phyloP scores from a whole-genome alignment of 2,888 invertebrate species.

The Biston betularia region DNA sequence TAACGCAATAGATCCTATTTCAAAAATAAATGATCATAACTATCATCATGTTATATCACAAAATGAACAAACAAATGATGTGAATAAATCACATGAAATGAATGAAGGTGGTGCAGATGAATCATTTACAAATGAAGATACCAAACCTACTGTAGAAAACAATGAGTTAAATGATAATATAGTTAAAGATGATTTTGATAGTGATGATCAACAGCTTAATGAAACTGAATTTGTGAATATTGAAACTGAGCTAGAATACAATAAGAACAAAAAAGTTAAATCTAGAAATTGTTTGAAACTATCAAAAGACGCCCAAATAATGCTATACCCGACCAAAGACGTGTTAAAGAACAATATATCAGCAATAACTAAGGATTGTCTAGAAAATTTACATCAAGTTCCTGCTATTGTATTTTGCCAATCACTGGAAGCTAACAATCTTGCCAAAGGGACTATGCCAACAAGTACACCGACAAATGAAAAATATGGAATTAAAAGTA shows the following conservation, averaged over 20 bases:
- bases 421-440: not conserved
- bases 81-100: not conserved
- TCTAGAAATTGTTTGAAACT: not conserved
- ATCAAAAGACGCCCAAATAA: conserved; percentile 3
- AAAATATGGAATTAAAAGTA: not conserved
- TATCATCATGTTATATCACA: not conserved
- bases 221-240: conserved; percentile 7
- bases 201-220: not conserved
- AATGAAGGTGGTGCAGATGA: not conserved
- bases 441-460: not conserved
- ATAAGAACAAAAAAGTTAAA: not conserved
- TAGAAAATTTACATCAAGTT: not conserved
- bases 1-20: not conserved
- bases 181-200: not conserved
- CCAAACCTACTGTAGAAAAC: not conserved
- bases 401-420: not conserved
- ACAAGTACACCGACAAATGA: not conserved
- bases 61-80: conserved; percentile 1
- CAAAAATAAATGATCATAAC: conserved; percentile 5
- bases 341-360: not conserved
- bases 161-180: not conserved
- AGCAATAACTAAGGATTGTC: not conserved
- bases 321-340: not conserved
- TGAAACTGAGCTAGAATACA: not conserved
- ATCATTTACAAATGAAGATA: not conserved